Base-by-base conservation (phyloP, 2,113 vertebrate species). In the Gallinago media region DNA sequence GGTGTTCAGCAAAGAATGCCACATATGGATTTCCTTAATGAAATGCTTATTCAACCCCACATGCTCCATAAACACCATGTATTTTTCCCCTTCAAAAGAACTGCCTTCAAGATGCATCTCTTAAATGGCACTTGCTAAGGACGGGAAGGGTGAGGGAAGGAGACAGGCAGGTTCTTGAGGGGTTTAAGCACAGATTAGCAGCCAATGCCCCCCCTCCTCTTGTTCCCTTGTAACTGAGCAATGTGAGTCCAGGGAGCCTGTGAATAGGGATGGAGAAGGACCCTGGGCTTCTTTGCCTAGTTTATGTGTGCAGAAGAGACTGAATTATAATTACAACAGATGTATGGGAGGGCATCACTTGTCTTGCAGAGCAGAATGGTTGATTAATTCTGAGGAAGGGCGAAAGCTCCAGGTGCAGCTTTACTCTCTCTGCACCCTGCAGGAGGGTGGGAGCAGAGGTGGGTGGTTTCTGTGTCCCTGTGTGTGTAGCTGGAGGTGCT, bases 21-120 rank as follows among this genome's bases (percentile, higher is more conserved):
- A 22, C 36, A 2, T 10, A 10, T 55, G 56, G 38, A 54, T 93
- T 85, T 96, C 70, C 34, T 22, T 56, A 82, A 55, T 34, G 20
- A 71, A 91, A 85, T 80, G 27, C 59, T 74, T 67, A 61, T 82
- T 96, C 68, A 77, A 5, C 20, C 20, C 59, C 58, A 32, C 8
- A 0, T 40, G 55, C 25, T 84, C 56, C 54, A 22, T n/a, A 34
- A 83, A 55, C n/a, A 32, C 20, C 0, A 0, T 23, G 23, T 58
- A 17, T 74, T 89, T 62, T 90, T 20, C 34, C n/a, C 21, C 22
- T 90, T 93, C 65, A 25, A 68, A 44, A 14, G 46, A 67, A 11
- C 25, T 76, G 50, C 23, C 10, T 92, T 87, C 42, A 46, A 54
- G 63, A 44, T 55, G 7, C 40, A 25, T 80, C 52, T 25, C 7